Conservation (phyloP, 2,888 invertebrate genomes). For the Galeruca laticollis region DNA sequence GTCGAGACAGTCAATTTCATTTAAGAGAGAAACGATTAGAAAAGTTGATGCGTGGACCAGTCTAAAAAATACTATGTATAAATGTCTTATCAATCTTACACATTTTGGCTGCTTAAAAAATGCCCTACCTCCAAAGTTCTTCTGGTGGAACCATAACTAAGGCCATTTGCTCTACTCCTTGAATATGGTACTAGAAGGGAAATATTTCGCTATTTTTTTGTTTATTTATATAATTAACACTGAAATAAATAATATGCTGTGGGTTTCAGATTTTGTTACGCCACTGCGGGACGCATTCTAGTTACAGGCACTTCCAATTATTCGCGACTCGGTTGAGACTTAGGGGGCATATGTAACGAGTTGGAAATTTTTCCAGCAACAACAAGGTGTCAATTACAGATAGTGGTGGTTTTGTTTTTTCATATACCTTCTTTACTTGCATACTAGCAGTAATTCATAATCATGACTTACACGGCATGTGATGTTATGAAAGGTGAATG, state of each 20-base stretch:
- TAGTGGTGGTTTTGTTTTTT: constrained; percentile 40
- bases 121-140: too few species aligned
- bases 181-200: too few species aligned
- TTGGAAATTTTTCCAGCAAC: constrained; percentile 46
- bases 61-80: too few species aligned
- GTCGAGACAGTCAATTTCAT: too few species aligned
- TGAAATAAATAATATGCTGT: background rate
- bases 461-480: constrained; percentile 23
- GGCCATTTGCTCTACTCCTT: too few species aligned
- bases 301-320: constrained; percentile 49
- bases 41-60: too few species aligned
- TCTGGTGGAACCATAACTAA: too few species aligned
- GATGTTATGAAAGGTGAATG: constrained; percentile 34
- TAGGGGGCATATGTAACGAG: constrained; percentile 50
- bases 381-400: constrained; percentile 49
- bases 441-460: constrained; percentile 37
- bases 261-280: constrained; percentile 21
- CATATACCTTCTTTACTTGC: constrained; percentile 28
- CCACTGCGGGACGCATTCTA: constrained; percentile 39
- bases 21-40: too few species aligned
- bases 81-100: too few species aligned
- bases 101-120: too few species aligned
- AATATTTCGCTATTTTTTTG: too few species aligned
- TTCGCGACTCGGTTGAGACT: constrained; percentile 46
- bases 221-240: too few species aligned